Evolutionary conservation across 2,113 vertebrate genomes (phyloP), one percentile per base, ranked within the genome.

Genomic region (Cololabis saira): DNA sequence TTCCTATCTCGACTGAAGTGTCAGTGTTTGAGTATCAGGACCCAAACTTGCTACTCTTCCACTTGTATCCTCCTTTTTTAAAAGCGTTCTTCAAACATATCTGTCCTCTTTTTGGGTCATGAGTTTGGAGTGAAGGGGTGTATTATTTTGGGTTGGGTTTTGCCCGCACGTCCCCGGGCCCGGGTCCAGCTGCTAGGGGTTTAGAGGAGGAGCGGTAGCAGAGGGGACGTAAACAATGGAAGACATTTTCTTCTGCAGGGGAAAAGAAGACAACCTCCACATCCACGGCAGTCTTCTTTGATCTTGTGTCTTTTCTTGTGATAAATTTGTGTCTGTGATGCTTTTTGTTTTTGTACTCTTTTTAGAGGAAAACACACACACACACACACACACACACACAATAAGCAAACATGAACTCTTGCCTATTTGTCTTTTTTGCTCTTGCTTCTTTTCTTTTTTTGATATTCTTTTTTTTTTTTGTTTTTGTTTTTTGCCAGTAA

Each of bases 401-500:
- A 72, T 79, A 75, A 87, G 74, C 76, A 88, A 75, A 87, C 80
- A 71, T 92, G 87, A 90, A 91, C 83, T 93, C 90, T 92, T 92
- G 87, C 89, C 92, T 82, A 87, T 90, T 91, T 93, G 91, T 93
- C 91, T 80, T 93, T 93, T 93, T 94, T 93, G 86, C 91, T 93
- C 91, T 92, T 92, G 88, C 90, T 92, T 92, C 89, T 90, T 94
- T 92, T 93, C 85, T 90, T 92, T 93, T 92, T 90, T 92, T 89
- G 82, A 81, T 82, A 86, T 90, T 91, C 82, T 87, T 90, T 91
- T 93, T 90, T 93, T 90, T 90, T 86, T 81, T 81, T 45, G 27
- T 54, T 55, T 40, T 37, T 17, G 84, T 92, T 95, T 96, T 96
- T 95, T 94, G 91, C 92, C 92, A 93, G 93, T 94, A 94, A 94